Base-by-base conservation (phyloP, 2,888 invertebrate genomes). In the Eudemis profundana region DNA sequence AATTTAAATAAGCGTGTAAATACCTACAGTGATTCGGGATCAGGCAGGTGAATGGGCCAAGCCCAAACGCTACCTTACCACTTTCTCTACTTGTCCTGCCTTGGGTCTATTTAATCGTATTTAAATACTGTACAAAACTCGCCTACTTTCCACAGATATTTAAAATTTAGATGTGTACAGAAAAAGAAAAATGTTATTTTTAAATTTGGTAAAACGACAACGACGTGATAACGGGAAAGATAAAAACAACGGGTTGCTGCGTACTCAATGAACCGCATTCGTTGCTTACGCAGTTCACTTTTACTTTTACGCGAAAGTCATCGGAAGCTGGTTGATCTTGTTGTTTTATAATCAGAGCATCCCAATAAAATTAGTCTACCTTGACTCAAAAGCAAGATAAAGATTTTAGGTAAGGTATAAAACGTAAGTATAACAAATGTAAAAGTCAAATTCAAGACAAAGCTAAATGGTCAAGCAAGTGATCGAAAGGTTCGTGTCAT, bases 41-140 rank as follows among this genome's bases (percentile, higher is more conserved):
- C 42, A 50, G 5, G 15, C 49, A 14, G 61, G 64, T 57, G 67
- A 67, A 64, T 47, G 54, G 23, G 27, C 49, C 36, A 8, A 42
- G 10, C 57, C 49, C 36, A 8, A 42, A 33, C 57, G 54, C 54
- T 57, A 59, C 66, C 60, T 61, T 46, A 66, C 76, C 64, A 75
- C 80, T 80, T 80, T 80, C 80, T 71, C 77, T 66, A 70, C 66
- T 69, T 68, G 71, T 60, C 68, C 60, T 66, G 67, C 61, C 51
- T 64, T 50, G 14, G 42, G 44, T 64, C 65, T 61, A 42, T 49
- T 62, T 59, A 47, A 42, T 23, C 64, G 59, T 19, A 19, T 1
- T 44, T 44, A 12, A 44, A 19, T 17, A 5, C 5, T 4, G 4
- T 5, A 17, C 15, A n/a, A n/a, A n/a, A n/a, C n/a, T n/a, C n/a